Evolutionary conservation across 1,140 invertebrate genomes (phyloP).

Genomic region (Bombus sibiricus): DNA sequence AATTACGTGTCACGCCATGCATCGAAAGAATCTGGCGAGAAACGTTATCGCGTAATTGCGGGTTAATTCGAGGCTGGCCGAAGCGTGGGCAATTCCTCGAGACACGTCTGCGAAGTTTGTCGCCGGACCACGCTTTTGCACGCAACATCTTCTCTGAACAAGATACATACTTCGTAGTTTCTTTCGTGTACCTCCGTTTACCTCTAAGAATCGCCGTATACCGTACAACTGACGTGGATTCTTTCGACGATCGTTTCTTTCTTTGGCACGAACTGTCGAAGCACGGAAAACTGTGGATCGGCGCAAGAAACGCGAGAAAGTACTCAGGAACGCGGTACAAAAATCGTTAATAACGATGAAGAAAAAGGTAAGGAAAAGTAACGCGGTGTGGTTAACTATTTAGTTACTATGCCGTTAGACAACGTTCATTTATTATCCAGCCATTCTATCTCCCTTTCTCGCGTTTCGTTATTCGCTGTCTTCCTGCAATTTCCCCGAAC

Average conservation of each 20-base stretch:
- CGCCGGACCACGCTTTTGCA: neutral
- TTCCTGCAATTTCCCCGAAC: neutral
- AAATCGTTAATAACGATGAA: slow-evolving; percentile 25
- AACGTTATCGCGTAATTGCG: slow-evolving; percentile 79
- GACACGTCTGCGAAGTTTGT: slow-evolving; percentile 52
- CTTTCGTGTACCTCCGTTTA: neutral
- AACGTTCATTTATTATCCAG: slow-evolving; percentile 35
- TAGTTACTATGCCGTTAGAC: slow-evolving; percentile 17
- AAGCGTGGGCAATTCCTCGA: slow-evolving; percentile 77
- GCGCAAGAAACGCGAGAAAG: slow-evolving; percentile 9
- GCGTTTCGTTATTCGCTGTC: neutral
- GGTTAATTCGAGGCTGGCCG: slow-evolving; percentile 78
- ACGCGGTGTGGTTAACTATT: slow-evolving; percentile 19
- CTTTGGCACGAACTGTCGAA: too few species aligned
- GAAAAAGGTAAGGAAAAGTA: neutral
- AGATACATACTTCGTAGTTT: neutral
- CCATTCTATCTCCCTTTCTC: neutral
- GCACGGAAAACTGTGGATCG: too few species aligned
- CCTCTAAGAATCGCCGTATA: too few species aligned
- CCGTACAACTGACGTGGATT: too few species aligned
- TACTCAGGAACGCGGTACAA: neutral
- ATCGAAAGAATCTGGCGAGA: slow-evolving; percentile 50
- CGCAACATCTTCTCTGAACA: neutral
- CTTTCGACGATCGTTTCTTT: too few species aligned
- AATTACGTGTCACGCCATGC: neutral